phyloP scores from a whole-genome alignment of 2,888 invertebrate species.

The Sinodicranocentrus sp. region DNA sequence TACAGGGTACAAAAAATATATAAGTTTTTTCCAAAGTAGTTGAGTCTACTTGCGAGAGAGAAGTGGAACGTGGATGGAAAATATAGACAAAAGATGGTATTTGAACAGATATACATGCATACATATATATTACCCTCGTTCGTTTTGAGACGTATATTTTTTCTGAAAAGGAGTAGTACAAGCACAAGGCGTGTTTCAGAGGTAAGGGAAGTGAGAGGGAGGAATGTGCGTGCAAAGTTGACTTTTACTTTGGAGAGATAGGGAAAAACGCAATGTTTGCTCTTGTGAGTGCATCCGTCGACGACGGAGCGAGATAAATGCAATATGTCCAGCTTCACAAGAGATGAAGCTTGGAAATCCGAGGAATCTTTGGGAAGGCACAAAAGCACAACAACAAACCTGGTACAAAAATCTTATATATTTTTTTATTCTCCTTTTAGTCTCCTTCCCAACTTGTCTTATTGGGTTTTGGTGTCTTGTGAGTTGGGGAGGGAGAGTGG shows the following conservation, averaged over 20 bases:
- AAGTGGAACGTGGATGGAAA: not conserved
- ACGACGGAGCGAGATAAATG: conserved; percentile 17
- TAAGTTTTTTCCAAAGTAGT: not conserved
- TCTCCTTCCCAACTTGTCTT: no score
- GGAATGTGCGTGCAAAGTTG: conserved; percentile 36
- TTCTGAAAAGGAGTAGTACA: not conserved
- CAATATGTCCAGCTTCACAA: conserved; percentile 51
- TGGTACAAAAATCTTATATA: no score
- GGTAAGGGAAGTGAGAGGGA: not conserved
- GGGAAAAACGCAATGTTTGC: conserved; percentile 60
- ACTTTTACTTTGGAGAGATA: conserved; percentile 23
- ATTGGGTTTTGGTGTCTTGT: no score
- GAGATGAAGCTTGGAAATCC: conserved; percentile 63
- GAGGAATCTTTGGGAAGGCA: conserved; percentile 42
- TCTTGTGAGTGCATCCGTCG: conserved; percentile 50
- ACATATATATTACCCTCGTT: not conserved
- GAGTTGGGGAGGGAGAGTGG: no score
- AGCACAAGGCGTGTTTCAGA: not conserved
- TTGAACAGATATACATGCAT: conserved; percentile 37
- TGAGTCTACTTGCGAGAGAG: no score
- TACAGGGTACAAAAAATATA: not conserved
- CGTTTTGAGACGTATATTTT: not conserved
- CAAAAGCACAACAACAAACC: conserved; percentile 36
- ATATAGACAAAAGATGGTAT: conserved; percentile 46
- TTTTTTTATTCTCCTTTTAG: no score